Evolutionary conservation across 2,113 vertebrate genomes (phyloP).

Genomic region (Poeciliopsis turrubarensis): DNA sequence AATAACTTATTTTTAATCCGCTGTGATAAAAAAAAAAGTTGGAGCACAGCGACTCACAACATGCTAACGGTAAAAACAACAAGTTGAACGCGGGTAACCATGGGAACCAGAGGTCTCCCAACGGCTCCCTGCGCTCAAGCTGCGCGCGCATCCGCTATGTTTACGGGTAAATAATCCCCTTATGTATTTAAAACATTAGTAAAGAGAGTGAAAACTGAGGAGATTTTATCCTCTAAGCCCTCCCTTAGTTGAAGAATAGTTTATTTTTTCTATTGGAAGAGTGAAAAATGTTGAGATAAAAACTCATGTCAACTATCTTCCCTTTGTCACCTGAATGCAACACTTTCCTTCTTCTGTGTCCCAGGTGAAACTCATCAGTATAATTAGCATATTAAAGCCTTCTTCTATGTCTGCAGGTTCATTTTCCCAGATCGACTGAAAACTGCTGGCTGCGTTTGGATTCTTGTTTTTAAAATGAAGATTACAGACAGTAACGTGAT

Average conservation of each 20-base stretch:
- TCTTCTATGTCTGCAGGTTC: background rate
- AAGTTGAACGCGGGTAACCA: no score
- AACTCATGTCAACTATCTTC: slow-evolving; percentile 19
- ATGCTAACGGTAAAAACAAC: no score
- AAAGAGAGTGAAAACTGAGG: no score
- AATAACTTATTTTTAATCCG: no score
- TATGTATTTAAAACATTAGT: no score
- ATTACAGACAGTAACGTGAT: slow-evolving; percentile 68
- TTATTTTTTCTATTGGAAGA: background rate
- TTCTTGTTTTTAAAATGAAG: slow-evolving; percentile 34
- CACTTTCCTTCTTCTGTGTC: slow-evolving; percentile 6
- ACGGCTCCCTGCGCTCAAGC: no score
- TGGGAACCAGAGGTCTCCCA: no score
- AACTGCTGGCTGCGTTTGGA: background rate
- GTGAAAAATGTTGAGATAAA: background rate
- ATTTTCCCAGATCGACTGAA: background rate
- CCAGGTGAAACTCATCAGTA: slow-evolving; percentile 51
- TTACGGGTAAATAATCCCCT: no score
- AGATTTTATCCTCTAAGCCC: no score
- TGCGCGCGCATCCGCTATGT: no score
- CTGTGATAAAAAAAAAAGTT: no score
- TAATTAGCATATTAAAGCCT: slow-evolving; percentile 32
- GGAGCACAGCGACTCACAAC: no score
- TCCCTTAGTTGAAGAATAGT: background rate
- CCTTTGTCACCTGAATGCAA: slow-evolving; percentile 38